phyloP scores from a whole-genome alignment of 2,797 vertebrate species.

The Phalanger gymnotis region DNA sequence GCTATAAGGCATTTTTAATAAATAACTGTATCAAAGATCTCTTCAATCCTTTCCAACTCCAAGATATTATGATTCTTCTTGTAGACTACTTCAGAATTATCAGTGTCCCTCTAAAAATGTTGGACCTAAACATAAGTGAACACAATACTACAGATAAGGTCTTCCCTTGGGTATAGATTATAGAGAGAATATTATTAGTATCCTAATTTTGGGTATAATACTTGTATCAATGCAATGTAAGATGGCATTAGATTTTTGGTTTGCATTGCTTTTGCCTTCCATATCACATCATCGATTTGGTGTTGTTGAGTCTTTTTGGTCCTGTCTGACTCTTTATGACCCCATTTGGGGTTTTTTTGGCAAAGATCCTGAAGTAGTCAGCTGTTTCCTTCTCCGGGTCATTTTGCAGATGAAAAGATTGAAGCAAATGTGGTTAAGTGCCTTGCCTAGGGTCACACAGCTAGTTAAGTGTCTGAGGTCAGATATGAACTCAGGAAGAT shows the following conservation, averaged over 20 bases:
- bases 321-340: neutral
- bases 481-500: neutral
- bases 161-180: neutral
- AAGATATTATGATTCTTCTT: neutral
- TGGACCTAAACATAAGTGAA: neutral
- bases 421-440: neutral
- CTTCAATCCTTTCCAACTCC: neutral
- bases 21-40: neutral
- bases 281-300: neutral
- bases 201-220: neutral
- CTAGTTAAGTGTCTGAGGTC: neutral
- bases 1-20: neutral
- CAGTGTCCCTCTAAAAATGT: neutral
- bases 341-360: neutral
- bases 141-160: neutral
- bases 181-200: neutral
- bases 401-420: neutral
- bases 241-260: neutral
- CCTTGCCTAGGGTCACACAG: neutral
- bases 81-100: neutral
- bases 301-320: neutral
- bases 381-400: no score
- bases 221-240: neutral
- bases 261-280: neutral
- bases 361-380: neutral